Percentiles rank a stretch among this genome's conserved stretches.
Evolutionary conservation across 2,113 vertebrate species (phyloP).

Genomic region (Bos indicus): DNA sequence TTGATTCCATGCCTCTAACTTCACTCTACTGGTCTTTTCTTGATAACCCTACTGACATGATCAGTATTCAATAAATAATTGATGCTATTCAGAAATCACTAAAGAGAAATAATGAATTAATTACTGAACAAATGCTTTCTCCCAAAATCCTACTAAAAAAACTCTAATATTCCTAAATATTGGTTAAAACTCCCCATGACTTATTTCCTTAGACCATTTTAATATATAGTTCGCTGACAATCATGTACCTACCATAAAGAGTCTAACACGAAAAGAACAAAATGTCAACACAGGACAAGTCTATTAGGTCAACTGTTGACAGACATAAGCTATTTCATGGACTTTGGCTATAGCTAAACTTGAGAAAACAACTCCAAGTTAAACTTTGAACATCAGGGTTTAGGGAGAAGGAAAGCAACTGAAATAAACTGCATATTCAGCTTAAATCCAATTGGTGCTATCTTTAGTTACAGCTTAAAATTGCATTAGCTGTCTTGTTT

Average conservation of each 20-base stretch:
- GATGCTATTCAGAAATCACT: neutral
- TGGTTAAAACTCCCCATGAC: neutral
- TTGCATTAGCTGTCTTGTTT: neutral
- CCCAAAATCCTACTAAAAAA: neutral
- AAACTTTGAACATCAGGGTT: constrained; percentile 62
- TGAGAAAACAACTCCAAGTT: constrained; percentile 57
- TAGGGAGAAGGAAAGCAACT: constrained; percentile 1
- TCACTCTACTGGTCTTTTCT: neutral
- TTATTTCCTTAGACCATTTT: neutral
- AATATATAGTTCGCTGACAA: neutral
- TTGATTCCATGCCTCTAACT: neutral
- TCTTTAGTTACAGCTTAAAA: neutral
- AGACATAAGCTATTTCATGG: constrained; percentile 45
- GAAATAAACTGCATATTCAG: neutral
- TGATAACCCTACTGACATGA: neutral
- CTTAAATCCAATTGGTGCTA: neutral
- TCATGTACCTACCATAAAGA: neutral
- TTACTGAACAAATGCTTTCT: neutral
- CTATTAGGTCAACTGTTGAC: constrained; percentile 56
- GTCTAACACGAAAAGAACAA: neutral
- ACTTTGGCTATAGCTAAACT: constrained; percentile 54
- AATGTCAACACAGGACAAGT: constrained; percentile 29
- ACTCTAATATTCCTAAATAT: neutral
- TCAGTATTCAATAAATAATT: neutral
- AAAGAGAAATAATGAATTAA: neutral